Evolutionary conservation across 2,888 invertebrate species (phyloP).

Genomic region (Choristoneura rosaceana): DNA sequence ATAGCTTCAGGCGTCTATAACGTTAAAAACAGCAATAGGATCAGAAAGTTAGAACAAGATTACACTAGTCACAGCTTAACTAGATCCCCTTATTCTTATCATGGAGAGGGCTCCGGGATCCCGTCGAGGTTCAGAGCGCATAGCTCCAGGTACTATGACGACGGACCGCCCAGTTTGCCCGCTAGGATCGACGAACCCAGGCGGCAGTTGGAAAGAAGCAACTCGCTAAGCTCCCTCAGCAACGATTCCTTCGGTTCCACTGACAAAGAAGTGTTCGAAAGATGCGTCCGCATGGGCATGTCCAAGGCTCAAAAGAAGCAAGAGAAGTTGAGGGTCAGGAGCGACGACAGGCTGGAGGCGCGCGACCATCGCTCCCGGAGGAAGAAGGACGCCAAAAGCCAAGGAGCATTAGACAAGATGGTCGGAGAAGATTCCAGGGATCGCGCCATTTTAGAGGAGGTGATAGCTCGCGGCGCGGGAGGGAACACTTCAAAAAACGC

Average conservation of each 20-base stretch:
- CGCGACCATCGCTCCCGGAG: constrained; percentile 46
- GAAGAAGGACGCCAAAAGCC: constrained; percentile 30
- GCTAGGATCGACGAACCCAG: constrained; percentile 56
- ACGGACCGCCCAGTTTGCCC: constrained; percentile 61
- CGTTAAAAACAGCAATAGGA: constrained; percentile 47
- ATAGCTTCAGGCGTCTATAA: constrained; percentile 57
- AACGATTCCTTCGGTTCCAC: constrained; percentile 86
- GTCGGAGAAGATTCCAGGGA: constrained; percentile 64
- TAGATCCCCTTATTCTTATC: constrained; percentile 53
- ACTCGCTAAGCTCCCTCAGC: constrained; percentile 74
- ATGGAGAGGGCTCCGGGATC: constrained; percentile 49
- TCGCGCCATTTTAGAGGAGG: constrained; percentile 85
- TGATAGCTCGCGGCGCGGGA: constrained; percentile 86
- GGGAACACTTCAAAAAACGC: constrained; percentile 88
- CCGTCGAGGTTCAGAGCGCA: constrained; percentile 46
- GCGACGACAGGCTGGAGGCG: constrained; percentile 59
- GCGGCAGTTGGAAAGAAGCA: constrained; percentile 53
- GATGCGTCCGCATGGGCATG: constrained; percentile 92
- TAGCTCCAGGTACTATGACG: constrained; percentile 49
- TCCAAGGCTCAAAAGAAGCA: constrained; percentile 58
- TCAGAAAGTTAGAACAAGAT: constrained; percentile 52
- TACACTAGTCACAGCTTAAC: constrained; percentile 45
- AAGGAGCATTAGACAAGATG: constrained; percentile 61
- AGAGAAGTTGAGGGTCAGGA: constrained; percentile 55
- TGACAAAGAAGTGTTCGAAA: constrained; percentile 88